phyloP scores from a whole-genome alignment of 2,113 vertebrate species.

The Pseudolaguvia tuberculata region DNA sequence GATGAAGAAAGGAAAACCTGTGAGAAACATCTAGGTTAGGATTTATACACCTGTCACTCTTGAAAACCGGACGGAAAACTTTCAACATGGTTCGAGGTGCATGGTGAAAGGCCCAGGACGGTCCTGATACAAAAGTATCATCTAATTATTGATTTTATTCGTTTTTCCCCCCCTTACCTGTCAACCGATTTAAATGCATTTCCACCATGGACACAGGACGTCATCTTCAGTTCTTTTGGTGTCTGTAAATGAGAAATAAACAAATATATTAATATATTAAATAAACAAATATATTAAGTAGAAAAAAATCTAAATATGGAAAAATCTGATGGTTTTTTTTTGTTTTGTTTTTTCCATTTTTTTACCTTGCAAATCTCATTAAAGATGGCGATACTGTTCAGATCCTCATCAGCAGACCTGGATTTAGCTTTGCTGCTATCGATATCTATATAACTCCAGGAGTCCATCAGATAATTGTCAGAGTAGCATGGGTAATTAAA shows the following conservation, averaged over 20 bases:
- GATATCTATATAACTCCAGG: constrained; percentile 85
- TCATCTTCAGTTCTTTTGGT: constrained; percentile 83
- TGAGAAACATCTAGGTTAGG: background rate
- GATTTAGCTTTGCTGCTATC: constrained; percentile 80
- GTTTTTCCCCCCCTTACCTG: constrained; percentile 68
- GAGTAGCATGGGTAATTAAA: constrained; percentile 81
- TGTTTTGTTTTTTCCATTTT: background rate
- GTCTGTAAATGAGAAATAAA: constrained; percentile 59
- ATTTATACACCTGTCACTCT: constrained; percentile 20
- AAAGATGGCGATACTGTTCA: constrained; percentile 79
- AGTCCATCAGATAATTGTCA: constrained; percentile 77
- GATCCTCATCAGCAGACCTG: constrained; percentile 83
- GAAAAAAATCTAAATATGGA: background rate
- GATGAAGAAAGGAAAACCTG: constrained; percentile 17
- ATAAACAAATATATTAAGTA: background rate
- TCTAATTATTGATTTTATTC: background rate
- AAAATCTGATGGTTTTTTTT: background rate
- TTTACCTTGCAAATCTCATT: constrained; percentile 84
- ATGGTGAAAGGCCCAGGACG: background rate
- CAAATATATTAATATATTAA: background rate
- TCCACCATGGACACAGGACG: constrained; percentile 65
- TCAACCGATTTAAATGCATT: constrained; percentile 75
- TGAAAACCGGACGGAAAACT: constrained; percentile 8
- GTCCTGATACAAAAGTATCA: background rate
- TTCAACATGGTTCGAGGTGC: background rate